Evolutionary conservation across 2,888 invertebrate species (phyloP).

Genomic region (Agonopterix arenella): DNA sequence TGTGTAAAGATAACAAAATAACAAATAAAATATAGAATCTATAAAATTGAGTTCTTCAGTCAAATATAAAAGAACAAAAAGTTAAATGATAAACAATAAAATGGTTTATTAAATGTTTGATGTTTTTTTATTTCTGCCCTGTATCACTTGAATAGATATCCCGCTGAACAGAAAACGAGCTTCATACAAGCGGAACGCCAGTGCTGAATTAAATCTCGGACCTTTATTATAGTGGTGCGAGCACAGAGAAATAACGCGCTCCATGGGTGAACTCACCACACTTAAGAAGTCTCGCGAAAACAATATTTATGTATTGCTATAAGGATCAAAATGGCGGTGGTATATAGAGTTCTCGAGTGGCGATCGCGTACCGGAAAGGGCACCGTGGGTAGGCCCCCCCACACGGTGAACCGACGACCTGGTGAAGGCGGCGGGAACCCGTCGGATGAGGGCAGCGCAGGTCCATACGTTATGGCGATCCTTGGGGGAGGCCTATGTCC

Average conservation of each 20-base stretch:
- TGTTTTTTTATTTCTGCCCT: slow-evolving; percentile 15
- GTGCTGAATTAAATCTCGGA: too few species aligned
- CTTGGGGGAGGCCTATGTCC: too few species aligned
- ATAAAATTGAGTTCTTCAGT: slow-evolving; percentile 46
- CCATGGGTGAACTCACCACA: too few species aligned
- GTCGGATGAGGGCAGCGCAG: too few species aligned
- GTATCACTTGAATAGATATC: background rate
- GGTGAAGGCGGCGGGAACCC: too few species aligned
- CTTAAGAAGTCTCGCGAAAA: background rate
- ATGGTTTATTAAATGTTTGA: slow-evolving; percentile 42
- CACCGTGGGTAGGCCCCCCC: too few species aligned
- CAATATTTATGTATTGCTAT: background rate
- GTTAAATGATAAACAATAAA: slow-evolving; percentile 40
- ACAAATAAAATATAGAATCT: slow-evolving; percentile 26
- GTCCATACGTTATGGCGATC: too few species aligned
- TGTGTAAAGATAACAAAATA: slow-evolving; percentile 21
- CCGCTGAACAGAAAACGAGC: background rate
- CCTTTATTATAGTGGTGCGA: background rate
- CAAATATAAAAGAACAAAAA: slow-evolving; percentile 28
- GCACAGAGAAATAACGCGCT: too few species aligned
- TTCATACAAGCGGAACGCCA: too few species aligned
- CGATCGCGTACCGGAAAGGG: too few species aligned
- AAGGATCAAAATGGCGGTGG: background rate
- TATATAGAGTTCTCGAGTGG: too few species aligned
- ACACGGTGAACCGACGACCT: too few species aligned